A percentile compares a stretch with the other conserved stretches of the same genome.
Conservation (phyloP, 1,140 invertebrate genomes). For the Acromyrmex heyeri region DNA sequence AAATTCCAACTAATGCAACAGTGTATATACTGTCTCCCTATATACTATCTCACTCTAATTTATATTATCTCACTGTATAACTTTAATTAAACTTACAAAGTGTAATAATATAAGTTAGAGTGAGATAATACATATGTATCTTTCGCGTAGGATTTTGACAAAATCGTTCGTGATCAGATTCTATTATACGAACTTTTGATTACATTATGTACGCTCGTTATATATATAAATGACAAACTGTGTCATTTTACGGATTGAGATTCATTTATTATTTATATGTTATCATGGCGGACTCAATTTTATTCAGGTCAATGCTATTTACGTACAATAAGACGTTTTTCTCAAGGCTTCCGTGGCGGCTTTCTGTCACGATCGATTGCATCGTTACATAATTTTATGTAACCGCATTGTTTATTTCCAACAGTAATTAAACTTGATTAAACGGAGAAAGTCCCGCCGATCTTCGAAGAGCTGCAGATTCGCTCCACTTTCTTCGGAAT, state of each 20-base stretch:
- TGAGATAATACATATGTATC: no score
- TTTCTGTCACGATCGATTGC: constrained; percentile 24
- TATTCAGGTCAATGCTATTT: neutral
- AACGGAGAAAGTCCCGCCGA: neutral
- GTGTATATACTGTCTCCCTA: no score
- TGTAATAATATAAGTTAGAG: no score
- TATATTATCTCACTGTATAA: no score
- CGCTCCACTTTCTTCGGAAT: constrained; percentile 26
- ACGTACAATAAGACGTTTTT: neutral
- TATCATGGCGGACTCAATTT: no score
- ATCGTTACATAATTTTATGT: constrained; percentile 18
- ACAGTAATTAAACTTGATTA: constrained; percentile 42
- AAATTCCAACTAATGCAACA: no score
- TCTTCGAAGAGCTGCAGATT: neutral
- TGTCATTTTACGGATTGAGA: neutral
- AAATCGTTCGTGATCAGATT: no score
- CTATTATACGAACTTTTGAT: no score
- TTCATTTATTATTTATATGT: neutral
- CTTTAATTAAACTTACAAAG: no score
- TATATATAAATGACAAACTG: neutral
- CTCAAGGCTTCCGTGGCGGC: neutral
- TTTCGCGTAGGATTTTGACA: no score
- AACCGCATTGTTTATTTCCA: constrained; percentile 43
- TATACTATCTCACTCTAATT: no score
- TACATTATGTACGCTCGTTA: neutral